These are phyloP conservation scores for Cynaeus angustus DNA, from an alignment of 2,888 invertebrate genomes.

Conservation along the genomic window DNA sequence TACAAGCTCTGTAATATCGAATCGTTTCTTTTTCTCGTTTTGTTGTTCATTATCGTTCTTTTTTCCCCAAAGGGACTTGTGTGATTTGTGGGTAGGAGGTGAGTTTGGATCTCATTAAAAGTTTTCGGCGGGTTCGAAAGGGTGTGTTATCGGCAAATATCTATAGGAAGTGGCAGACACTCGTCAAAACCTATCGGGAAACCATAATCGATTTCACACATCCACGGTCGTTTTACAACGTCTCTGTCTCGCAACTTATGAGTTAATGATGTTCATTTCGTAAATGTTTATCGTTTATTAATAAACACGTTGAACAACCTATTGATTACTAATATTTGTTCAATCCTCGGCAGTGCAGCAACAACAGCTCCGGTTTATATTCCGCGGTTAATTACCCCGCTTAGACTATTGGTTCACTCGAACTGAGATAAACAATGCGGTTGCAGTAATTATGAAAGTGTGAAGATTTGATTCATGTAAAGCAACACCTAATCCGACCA, in stretches of 20 bases:
- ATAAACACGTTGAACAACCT: too few species aligned
- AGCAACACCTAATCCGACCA: slow-evolving; percentile 37
- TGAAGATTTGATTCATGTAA: slow-evolving; percentile 26
- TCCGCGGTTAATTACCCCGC: slow-evolving; percentile 5
- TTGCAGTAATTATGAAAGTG: slow-evolving; percentile 16
- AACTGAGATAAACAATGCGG: slow-evolving; percentile 13
- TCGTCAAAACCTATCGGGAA: slow-evolving; percentile 29
- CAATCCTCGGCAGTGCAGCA: background rate
- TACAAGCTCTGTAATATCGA: background rate
- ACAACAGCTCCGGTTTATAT: background rate
- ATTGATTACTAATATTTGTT: too few species aligned
- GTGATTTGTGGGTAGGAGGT: slow-evolving; percentile 27
- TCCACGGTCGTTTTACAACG: too few species aligned
- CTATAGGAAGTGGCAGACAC: slow-evolving; percentile 32
- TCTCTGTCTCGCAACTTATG: too few species aligned
- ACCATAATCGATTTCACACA: slow-evolving; percentile 23
- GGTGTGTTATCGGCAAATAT: slow-evolving; percentile 32
- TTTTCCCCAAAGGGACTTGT: slow-evolving; percentile 15
- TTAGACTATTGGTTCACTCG: background rate
- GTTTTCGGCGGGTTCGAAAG: slow-evolving; percentile 21
- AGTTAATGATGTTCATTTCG: too few species aligned
- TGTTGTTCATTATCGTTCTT: slow-evolving; percentile 20
- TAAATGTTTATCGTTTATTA: too few species aligned
- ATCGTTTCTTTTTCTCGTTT: slow-evolving; percentile 13
- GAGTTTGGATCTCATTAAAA: slow-evolving; percentile 38